These are phyloP conservation scores for Clivina fossor DNA, from an alignment of 2,888 invertebrate species.

Conservation along the genomic window DNA sequence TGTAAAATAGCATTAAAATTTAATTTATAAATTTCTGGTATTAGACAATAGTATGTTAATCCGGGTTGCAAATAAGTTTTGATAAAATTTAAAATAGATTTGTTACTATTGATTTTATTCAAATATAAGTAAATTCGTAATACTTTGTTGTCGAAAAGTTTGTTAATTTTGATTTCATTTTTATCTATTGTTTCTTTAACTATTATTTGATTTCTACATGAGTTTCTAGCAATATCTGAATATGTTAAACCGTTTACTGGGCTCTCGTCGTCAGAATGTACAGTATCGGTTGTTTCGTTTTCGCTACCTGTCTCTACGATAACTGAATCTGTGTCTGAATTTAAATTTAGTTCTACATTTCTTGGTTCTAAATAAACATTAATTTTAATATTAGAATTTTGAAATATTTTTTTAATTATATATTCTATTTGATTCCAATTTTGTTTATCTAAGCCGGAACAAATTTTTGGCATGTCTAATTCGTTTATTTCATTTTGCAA, in stretches of 20 bases:
- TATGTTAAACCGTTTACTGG: constrained; percentile 17
- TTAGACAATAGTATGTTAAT: neutral
- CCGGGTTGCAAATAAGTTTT: neutral
- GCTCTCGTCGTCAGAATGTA: constrained; percentile 8
- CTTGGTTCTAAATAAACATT: neutral
- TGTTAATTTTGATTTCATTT: constrained; percentile 5
- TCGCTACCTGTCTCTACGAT: constrained; percentile 13
- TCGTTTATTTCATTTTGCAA: constrained; percentile 9
- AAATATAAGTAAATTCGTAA: neutral
- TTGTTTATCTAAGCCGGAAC: constrained; percentile 10
- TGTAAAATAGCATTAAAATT: neutral
- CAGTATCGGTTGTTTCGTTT: constrained; percentile 3
- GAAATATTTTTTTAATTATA: constrained; percentile 14
- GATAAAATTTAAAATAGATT: neutral
- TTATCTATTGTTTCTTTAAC: constrained; percentile 15
- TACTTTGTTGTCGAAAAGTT: neutral
- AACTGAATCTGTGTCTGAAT: neutral
- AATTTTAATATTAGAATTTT: constrained; percentile 12
- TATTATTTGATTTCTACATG: constrained; percentile 15
- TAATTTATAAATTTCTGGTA: neutral
- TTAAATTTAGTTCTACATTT: constrained; percentile 10
- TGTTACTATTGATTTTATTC: neutral
- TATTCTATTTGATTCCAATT: constrained; percentile 9
- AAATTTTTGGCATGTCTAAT: constrained; percentile 11
- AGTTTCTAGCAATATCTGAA: constrained; percentile 1